phyloP scores from a whole-genome alignment of 2,113 vertebrate species.

The Electrona antarctica region DNA sequence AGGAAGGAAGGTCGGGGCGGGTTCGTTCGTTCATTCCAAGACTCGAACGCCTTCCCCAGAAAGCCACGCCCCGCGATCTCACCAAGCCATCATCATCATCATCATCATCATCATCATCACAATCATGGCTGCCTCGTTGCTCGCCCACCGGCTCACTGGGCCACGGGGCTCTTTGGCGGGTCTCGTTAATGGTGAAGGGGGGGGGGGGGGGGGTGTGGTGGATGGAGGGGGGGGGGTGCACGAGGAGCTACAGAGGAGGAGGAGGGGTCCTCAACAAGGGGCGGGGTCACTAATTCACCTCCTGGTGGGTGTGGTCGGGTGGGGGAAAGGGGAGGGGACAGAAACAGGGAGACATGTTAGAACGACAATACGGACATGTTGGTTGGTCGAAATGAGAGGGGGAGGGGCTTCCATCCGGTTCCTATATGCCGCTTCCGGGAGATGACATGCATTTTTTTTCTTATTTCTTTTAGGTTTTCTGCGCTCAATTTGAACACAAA shows the following conservation, averaged over 20 bases:
- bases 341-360: slow-evolving; percentile 68
- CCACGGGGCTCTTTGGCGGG: slow-evolving; percentile 99
- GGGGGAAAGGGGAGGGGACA: slow-evolving; percentile 70
- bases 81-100: slow-evolving; percentile 95
- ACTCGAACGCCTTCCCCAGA: slow-evolving; percentile 97
- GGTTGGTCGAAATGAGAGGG: neutral
- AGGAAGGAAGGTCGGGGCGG: slow-evolving; percentile 87
- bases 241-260: slow-evolving; percentile 89
- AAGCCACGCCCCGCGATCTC: slow-evolving; percentile 99
- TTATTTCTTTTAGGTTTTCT: neutral
- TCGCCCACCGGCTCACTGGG: slow-evolving; percentile 98
- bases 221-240: slow-evolving; percentile 97
- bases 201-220: slow-evolving; percentile 93
- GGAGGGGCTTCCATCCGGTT: neutral
- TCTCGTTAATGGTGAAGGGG: slow-evolving; percentile 99
- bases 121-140: slow-evolving; percentile 99
- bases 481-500: neutral
- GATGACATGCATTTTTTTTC: neutral
- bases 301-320: slow-evolving; percentile 85
- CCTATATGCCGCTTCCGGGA: neutral
- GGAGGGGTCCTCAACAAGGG: slow-evolving; percentile 89
- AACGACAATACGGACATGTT: neutral
- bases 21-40: slow-evolving; percentile 75
- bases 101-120: slow-evolving; percentile 84
- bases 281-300: slow-evolving; percentile 98